Percentiles rank a stretch among this genome's conserved stretches.
These are phyloP conservation scores for Solea solea DNA, from an alignment of 2,113 vertebrate species.

Conservation along the genomic window DNA sequence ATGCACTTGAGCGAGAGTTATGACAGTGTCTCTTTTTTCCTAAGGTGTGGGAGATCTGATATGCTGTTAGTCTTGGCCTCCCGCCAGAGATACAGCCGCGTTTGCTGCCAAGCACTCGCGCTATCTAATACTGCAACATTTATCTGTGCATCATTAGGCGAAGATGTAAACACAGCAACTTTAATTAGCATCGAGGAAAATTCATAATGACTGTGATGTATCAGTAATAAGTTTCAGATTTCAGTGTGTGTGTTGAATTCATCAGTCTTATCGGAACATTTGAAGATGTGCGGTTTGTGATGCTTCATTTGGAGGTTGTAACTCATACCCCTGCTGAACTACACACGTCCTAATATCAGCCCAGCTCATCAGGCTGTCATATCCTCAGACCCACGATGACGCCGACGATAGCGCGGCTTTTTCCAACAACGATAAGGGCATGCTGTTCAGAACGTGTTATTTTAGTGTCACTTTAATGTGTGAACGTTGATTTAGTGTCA, in stretches of 20 bases:
- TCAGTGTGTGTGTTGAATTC: constrained; percentile 39
- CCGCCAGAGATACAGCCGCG: constrained; percentile 30
- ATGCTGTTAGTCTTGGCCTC: constrained; percentile 40
- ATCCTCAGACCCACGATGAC: constrained; percentile 55
- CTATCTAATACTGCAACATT: constrained; percentile 25
- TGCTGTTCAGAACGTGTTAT: constrained; percentile 66
- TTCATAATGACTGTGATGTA: constrained; percentile 17
- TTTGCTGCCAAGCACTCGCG: constrained; percentile 13
- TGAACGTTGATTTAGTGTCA: constrained; percentile 4
- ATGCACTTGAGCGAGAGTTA: constrained; percentile 39
- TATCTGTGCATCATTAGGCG: neutral
- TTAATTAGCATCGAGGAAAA: constrained; percentile 39
- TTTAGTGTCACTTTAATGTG: constrained; percentile 67
- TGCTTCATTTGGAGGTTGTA: constrained; percentile 44
- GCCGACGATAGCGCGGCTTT: constrained; percentile 10
- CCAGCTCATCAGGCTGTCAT: constrained; percentile 60
- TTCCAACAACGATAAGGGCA: constrained; percentile 28
- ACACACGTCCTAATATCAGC: constrained; percentile 51
- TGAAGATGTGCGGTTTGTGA: constrained; percentile 29
- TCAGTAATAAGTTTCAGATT: neutral
- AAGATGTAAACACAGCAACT: constrained; percentile 42
- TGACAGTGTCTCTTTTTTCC: constrained; percentile 23
- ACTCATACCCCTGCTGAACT: constrained; percentile 45
- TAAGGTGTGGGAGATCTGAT: constrained; percentile 46
- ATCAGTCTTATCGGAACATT: constrained; percentile 68